Conservation (phyloP, 1,140 invertebrate genomes). For the Penaeus japonicus region DNA sequence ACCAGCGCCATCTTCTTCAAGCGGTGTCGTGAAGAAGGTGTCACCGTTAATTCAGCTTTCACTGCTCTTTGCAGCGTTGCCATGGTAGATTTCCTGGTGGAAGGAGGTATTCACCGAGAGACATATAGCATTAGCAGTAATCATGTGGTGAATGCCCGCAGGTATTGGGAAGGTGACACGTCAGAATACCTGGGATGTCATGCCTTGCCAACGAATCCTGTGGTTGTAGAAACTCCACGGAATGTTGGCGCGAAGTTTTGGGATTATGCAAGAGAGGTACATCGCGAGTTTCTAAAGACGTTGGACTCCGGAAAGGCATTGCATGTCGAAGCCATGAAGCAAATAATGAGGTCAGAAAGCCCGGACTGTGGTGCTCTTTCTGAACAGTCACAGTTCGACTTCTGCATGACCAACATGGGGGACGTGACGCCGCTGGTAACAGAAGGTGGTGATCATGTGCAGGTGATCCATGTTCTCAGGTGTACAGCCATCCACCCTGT, state of each 20-base stretch:
- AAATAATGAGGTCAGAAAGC: background rate
- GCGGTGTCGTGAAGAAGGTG: constrained; percentile 10
- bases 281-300: background rate
- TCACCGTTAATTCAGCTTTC: constrained; percentile 21
- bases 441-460: constrained; percentile 9
- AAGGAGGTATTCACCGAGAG: constrained; percentile 2
- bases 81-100: constrained; percentile 9
- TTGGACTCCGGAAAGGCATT: background rate
- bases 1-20: constrained; percentile 7
- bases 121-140: background rate
- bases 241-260: constrained; percentile 16
- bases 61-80: background rate
- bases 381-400: background rate
- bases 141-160: background rate
- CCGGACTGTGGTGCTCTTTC: background rate
- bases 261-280: background rate
- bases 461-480: background rate
- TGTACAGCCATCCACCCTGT: background rate
- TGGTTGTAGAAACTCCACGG: background rate
- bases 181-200: background rate
- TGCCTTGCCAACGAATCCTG: background rate
- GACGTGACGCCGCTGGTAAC: background rate
- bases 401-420: background rate
- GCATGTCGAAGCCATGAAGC: background rate
- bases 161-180: constrained; percentile 16